A percentile compares a stretch with the other conserved stretches of the same genome.
Conservation (phyloP, 2,888 invertebrate species). For the Physocephala rufipes region DNA sequence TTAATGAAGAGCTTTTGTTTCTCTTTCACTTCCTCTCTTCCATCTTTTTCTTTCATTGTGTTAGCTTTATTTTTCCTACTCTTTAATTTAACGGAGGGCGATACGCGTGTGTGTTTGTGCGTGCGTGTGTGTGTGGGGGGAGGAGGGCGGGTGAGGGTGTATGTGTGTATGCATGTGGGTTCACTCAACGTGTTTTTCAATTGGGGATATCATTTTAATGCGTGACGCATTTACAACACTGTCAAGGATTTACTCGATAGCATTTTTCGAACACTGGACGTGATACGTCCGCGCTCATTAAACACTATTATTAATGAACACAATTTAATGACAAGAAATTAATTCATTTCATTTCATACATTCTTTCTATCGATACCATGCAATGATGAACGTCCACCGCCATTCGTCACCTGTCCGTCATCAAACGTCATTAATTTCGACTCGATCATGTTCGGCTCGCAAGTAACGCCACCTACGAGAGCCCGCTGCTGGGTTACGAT, state of each 20-base stretch:
- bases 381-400: background rate
- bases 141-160: no score
- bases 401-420: conserved; percentile 27
- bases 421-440: conserved; percentile 13
- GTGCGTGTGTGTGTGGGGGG: no score
- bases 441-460: conserved; percentile 44
- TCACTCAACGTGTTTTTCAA: background rate
- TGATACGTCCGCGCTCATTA: background rate
- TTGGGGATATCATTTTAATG: background rate
- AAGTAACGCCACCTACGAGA: conserved; percentile 61
- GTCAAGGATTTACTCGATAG: background rate
- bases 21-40: background rate
- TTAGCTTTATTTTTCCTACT: background rate
- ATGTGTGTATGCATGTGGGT: background rate
- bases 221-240: background rate
- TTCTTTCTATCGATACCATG: background rate
- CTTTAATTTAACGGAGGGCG: background rate
- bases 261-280: no score
- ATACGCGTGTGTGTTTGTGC: no score
- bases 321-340: no score
- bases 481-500: conserved; percentile 63
- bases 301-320: no score
- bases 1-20: conserved; percentile 38
- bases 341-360: conserved; percentile 9
- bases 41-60: background rate